Conservation (phyloP, 1,140 invertebrate genomes). For the Meteorus sp. region DNA sequence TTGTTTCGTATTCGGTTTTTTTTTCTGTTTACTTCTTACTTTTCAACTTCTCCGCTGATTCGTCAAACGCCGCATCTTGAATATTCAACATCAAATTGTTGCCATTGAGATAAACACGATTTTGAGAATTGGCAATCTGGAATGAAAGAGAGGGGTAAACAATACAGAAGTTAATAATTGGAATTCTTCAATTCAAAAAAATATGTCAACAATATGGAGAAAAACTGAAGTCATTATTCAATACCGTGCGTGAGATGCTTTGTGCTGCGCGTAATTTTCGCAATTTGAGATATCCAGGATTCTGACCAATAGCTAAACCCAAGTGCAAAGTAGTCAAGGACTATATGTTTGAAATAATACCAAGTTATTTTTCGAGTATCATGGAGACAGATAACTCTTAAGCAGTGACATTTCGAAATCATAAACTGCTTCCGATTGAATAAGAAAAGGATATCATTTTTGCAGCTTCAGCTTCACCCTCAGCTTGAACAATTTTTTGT, state of each 20-base stretch:
- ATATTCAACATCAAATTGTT: conserved; percentile 97
- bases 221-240: too few relatives aligned
- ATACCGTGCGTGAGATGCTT: conserved; percentile 94
- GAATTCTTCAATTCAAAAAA: too few relatives aligned
- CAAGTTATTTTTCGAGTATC: not conserved
- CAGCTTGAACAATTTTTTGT: conserved; percentile 99
- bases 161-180: conserved; percentile 9
- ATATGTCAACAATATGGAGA: too few relatives aligned
- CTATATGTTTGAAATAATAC: conserved; percentile 39
- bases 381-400: too few relatives aligned
- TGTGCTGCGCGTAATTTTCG: conserved; percentile 97
- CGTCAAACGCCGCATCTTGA: conserved; percentile 91
- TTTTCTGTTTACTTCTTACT: conserved; percentile 69
- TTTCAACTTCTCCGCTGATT: conserved; percentile 80
- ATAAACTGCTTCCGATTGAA: not conserved
- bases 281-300: conserved; percentile 97
- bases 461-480: conserved; percentile 99
- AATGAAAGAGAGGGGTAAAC: conserved; percentile 38
- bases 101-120: conserved; percentile 91
- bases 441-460: conserved; percentile 88
- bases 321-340: conserved; percentile 78
- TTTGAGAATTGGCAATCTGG: conserved; percentile 91
- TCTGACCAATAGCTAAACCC: conserved; percentile 90
- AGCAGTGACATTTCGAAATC: not conserved
- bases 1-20: too few relatives aligned